phyloP scores from a whole-genome alignment of 2,113 vertebrate genomes.

The Caranx melampygus region DNA sequence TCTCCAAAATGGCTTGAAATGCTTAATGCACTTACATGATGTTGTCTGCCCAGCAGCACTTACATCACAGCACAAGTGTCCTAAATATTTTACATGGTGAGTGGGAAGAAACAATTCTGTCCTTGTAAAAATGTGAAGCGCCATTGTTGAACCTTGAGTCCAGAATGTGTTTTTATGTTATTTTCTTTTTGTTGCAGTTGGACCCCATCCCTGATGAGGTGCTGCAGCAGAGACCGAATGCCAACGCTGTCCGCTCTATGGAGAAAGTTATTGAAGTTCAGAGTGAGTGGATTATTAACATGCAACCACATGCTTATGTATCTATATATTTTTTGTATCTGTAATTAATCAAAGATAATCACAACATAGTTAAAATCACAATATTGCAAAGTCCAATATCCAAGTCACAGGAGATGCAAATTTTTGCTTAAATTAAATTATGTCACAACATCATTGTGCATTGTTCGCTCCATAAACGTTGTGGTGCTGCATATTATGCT shows the following conservation, averaged over 20 bases:
- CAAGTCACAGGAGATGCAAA: too few species aligned
- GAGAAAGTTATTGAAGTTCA: constrained; percentile 95
- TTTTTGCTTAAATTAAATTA: too few species aligned
- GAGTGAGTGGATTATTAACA: constrained; percentile 83
- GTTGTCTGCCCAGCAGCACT: neutral
- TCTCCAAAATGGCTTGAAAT: neutral
- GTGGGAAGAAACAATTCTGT: neutral
- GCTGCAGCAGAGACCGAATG: constrained; percentile 91
- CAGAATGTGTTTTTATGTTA: neutral
- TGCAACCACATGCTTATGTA: neutral
- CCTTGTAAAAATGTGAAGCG: neutral
- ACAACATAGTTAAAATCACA: too few species aligned
- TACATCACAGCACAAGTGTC: neutral
- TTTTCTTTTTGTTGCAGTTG: constrained; percentile 72
- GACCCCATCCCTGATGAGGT: constrained; percentile 91
- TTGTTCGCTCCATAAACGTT: too few species aligned
- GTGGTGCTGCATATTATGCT: too few species aligned
- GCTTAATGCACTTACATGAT: constrained; percentile 15
- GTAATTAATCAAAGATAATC: too few species aligned
- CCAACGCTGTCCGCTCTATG: constrained; percentile 92
- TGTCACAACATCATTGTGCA: too few species aligned
- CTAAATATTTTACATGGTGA: neutral
- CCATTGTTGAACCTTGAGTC: neutral
- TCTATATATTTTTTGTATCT: neutral
- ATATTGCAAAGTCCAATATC: too few species aligned